A percentile compares a stretch with the other conserved stretches of the same genome.
Conservation (phyloP, 2,888 invertebrate genomes). For the Pristionchus mayeri region DNA sequence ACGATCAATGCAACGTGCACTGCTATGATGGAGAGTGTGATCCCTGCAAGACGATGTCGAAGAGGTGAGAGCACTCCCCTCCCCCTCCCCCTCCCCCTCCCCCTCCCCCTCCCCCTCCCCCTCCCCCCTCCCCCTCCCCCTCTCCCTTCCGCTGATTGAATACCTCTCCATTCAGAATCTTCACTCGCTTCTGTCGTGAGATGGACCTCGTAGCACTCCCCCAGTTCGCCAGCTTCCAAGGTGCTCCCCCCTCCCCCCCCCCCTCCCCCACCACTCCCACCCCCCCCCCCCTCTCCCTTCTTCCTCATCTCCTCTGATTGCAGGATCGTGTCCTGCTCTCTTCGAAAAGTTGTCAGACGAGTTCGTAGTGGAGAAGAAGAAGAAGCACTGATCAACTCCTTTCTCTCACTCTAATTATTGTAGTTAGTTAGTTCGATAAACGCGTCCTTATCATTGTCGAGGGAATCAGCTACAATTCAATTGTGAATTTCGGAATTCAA, state of each 20-base stretch:
- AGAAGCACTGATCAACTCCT: slow-evolving; percentile 2
- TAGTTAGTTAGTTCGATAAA: not conserved
- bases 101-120: too few species aligned
- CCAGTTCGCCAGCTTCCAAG: slow-evolving; percentile 28
- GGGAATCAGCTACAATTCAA: not conserved
- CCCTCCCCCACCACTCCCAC: too few species aligned
- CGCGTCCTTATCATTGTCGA: not conserved
- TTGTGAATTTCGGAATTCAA: too few species aligned
- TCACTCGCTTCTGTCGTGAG: slow-evolving; percentile 48
- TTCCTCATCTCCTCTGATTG: too few species aligned
- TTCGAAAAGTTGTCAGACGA: slow-evolving; percentile 13
- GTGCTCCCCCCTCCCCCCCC: too few species aligned
- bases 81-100: too few species aligned
- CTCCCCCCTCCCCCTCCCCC: too few species aligned
- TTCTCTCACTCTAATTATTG: slow-evolving; percentile 23
- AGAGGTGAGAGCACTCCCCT: slow-evolving; percentile 13
- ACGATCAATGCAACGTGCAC: slow-evolving; percentile 5
- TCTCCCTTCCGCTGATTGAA: too few species aligned
- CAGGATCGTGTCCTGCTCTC: slow-evolving; percentile 30
- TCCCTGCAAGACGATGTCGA: slow-evolving; percentile 20
- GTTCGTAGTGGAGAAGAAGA: not conserved
- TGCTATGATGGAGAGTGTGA: slow-evolving; percentile 37
- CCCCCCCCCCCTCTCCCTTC: too few species aligned
- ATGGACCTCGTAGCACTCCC: not conserved
- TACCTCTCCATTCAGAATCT: slow-evolving; percentile 20